These are phyloP conservation scores for Hyphantria cunea DNA, from an alignment of 1,140 invertebrate species.

Conservation along the genomic window DNA sequence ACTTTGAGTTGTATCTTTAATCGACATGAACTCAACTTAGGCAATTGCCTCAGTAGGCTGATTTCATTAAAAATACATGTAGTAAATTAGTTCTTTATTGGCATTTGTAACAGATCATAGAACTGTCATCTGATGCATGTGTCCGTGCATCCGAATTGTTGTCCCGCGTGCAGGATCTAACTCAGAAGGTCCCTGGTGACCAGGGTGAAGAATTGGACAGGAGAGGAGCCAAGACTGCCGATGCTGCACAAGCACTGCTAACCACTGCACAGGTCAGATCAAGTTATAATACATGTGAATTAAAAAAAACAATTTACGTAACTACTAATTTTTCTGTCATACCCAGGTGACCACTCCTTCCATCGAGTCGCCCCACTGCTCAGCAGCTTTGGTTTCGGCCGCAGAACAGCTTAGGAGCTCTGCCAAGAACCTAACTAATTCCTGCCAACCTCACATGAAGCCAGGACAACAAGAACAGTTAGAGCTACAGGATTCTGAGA, in stretches of 20 bases:
- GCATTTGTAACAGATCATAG: conserved; percentile 8
- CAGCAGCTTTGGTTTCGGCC: not conserved
- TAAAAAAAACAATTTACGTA: not conserved
- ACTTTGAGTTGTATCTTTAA: no score
- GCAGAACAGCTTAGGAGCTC: not conserved
- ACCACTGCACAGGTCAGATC: conserved; percentile 41
- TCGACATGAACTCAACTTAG: no score
- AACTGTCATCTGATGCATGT: conserved; percentile 23
- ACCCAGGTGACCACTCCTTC: conserved; percentile 4
- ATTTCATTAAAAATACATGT: no score
- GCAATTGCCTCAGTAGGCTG: no score
- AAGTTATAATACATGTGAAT: not conserved
- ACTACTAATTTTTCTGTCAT: not conserved
- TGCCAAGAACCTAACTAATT: not conserved
- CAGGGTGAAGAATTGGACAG: conserved; percentile 36
- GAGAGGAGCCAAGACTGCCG: conserved; percentile 39
- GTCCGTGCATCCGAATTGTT: conserved; percentile 42
- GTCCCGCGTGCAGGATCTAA: conserved; percentile 39
- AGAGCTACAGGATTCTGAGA: not conserved
- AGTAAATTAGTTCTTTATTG: not conserved
- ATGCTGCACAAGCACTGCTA: conserved; percentile 40
- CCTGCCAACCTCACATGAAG: not conserved
- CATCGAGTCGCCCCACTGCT: not conserved
- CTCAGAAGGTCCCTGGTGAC: conserved; percentile 8
- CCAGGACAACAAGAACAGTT: not conserved